Percentiles rank a stretch among this genome's conserved stretches.
Conservation (phyloP, 2,888 invertebrate species). For the Lasioglossum oenotherae region DNA sequence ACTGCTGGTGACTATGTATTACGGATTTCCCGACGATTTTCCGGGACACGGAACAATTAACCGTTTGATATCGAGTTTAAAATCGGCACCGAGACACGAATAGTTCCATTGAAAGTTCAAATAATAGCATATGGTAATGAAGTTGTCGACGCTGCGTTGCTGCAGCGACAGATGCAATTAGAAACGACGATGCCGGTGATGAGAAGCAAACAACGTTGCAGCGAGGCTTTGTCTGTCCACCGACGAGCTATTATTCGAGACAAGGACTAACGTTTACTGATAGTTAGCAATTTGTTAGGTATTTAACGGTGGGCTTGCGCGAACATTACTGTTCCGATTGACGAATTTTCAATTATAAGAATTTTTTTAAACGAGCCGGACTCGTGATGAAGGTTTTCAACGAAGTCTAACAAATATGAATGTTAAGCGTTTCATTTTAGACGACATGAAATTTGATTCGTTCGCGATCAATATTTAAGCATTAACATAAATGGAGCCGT, state of each 20-base stretch:
- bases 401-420: too few species aligned
- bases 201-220: slow-evolving; percentile 6
- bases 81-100: not conserved
- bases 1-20: not conserved
- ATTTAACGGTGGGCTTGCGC: not conserved
- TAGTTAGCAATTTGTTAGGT: not conserved
- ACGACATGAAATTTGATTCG: too few species aligned
- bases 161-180: not conserved
- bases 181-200: slow-evolving; percentile 5
- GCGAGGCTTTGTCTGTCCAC: not conserved
- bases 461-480: too few species aligned
- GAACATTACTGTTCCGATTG: not conserved
- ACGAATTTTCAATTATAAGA: not conserved
- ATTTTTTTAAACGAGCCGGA: too few species aligned
- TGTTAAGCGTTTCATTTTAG: too few species aligned
- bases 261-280: not conserved
- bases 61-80: not conserved
- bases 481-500: too few species aligned
- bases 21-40: not conserved
- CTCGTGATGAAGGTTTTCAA: too few species aligned
- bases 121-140: slow-evolving; percentile 4
- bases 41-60: not conserved
- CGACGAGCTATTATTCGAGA: not conserved
- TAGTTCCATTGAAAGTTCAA: not conserved
- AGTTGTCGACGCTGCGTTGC: not conserved